Evolutionary conservation across 2,113 vertebrate species (phyloP), one percentile per base, ranked within the genome.

Genomic region (Sinosuthora webbiana): DNA sequence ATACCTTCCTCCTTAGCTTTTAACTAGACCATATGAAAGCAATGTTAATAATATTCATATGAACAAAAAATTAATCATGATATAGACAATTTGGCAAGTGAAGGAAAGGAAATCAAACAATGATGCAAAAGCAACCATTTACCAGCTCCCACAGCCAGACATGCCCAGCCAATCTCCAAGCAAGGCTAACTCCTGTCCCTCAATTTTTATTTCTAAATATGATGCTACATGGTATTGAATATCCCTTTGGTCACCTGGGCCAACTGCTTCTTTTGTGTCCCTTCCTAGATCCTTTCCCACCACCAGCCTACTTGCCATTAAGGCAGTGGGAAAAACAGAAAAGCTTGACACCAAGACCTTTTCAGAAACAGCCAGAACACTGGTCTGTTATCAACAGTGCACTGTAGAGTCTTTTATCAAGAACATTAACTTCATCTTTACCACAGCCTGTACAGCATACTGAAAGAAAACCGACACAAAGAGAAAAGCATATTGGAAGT

Each of bases 291-390:
- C 19, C 42, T n/a, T 70, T 60, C 33, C 19, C n/a, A 62, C 16
- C 8, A 6, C 5, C 44, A 89, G 31, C 25, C 45, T 19, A 5
- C n/a, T n/a, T 0, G 0, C 6, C 19, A 22, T 10, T 55, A 30
- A n/a, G 14, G 10, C 7, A 68, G 17, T 23, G 8, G 47, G 52
- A 44, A 87, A 83, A 76, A 75, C 0, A 62, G 19, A 23, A 89
- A 60, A 24, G 20, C n/a, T 31, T 2, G 1, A 19, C 2, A 6
- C 7, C 27, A 53, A 44, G 31, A 83, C 33, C 21, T 50, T 39
- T 52, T 45, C 69, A 84, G 35, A 28, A 64, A 35, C 25, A 74
- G 23, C 11, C 15, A 35, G 44, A 79, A 53, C 31, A 35, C n/a
- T 4, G 6, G 2, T 22, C 28, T 64, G 17, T 56, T 74, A 56